Percentiles rank a stretch among this genome's conserved stretches.
Evolutionary conservation across 2,113 vertebrate genomes (phyloP).

Genomic region (Ranitomeya imitator): DNA sequence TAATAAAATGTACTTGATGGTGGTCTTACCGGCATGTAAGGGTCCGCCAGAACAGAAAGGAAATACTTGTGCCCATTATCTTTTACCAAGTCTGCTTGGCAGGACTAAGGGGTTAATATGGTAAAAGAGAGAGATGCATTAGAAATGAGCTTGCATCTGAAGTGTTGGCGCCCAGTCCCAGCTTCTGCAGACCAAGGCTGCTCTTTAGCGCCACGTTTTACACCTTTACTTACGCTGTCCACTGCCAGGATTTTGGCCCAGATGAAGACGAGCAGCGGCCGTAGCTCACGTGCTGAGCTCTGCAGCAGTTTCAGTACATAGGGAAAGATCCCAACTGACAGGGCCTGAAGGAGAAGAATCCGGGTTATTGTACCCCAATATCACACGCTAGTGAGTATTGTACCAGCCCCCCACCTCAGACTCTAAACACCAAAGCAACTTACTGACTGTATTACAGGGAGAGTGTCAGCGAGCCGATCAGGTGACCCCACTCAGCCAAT

Average conservation of each 20-base stretch:
- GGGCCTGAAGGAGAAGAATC: conserved; percentile 73
- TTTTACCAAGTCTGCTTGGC: conserved; percentile 97
- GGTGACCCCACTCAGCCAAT: background rate
- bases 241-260: conserved; percentile 99
- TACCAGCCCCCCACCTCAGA: background rate
- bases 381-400: background rate
- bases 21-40: conserved; percentile 94
- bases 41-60: conserved; percentile 95
- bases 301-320: conserved; percentile 97
- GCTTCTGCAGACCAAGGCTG: background rate
- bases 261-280: conserved; percentile 96
- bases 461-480: background rate
- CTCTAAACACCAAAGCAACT: background rate
- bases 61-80: conserved; percentile 99
- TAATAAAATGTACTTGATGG: background rate
- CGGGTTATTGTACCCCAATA: accelerated
- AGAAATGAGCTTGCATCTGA: background rate
- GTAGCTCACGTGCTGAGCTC: conserved; percentile 93
- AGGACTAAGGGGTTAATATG: conserved; percentile 77
- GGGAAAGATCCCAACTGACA: conserved; percentile 96
- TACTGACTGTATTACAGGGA: background rate
- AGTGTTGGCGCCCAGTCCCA: background rate
- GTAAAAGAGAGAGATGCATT: background rate
- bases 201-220: too few species aligned
- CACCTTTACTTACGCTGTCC: conserved; percentile 88